Evolutionary conservation across 2,113 vertebrate genomes (phyloP).

Genomic region (Nycticorax nycticorax): DNA sequence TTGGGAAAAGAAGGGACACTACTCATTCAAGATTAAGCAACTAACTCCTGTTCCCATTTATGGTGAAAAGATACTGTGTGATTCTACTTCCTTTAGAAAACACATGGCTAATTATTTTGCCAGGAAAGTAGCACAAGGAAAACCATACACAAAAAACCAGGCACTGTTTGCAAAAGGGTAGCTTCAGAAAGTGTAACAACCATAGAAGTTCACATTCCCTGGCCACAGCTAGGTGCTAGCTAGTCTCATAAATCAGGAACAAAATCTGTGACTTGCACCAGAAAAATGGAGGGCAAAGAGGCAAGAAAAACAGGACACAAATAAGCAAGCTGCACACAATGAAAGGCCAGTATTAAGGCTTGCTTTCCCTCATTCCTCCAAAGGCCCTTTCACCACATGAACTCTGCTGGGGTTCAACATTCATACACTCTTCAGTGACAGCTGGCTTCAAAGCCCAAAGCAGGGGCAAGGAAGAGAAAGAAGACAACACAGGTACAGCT

Average conservation of each 20-base stretch:
- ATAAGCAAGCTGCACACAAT: not conserved
- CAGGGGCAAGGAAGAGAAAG: not conserved
- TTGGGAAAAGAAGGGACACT: not conserved
- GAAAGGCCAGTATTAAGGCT: not conserved
- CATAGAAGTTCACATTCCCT: accelerated
- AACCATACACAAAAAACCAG: not conserved
- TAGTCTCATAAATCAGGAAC: not conserved
- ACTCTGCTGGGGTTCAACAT: not conserved
- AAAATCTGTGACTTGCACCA: not conserved
- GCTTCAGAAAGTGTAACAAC: not conserved
- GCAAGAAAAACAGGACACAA: not conserved
- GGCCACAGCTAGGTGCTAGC: not conserved
- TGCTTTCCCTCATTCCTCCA: not conserved
- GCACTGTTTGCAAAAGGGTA: not conserved
- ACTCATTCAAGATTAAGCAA: not conserved
- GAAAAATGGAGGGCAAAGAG: not conserved
- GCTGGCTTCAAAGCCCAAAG: not conserved
- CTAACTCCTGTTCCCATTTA: not conserved
- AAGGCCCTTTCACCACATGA: not conserved
- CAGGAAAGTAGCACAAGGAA: not conserved
- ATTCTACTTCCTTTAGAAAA: not conserved
- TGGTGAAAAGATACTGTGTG: not conserved
- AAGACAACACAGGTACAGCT: not conserved
- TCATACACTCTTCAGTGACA: not conserved
- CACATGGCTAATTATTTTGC: not conserved